These are phyloP conservation scores for Nothobranchius kuhntae DNA, from an alignment of 2,113 vertebrate species.

Conservation along the genomic window DNA sequence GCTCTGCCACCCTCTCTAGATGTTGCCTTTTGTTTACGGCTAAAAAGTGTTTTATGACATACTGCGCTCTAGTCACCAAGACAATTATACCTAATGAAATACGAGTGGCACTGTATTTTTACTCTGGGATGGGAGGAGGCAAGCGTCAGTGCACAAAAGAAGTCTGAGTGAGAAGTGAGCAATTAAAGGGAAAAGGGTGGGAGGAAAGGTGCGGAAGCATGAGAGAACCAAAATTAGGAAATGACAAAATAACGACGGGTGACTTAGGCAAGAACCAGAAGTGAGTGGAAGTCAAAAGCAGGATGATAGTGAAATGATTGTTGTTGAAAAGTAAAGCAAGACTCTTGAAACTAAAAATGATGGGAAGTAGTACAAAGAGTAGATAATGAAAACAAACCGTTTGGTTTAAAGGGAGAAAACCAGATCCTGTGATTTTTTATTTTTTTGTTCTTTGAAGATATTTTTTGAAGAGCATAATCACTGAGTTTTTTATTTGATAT, in stretches of 20 bases:
- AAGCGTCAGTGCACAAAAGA: not conserved
- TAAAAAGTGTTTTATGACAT: constrained; percentile 72
- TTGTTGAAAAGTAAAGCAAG: not conserved
- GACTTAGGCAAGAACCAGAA: constrained; percentile 11
- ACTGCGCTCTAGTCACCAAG: constrained; percentile 72
- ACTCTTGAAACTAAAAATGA: not conserved
- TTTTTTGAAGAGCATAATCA: too few species aligned
- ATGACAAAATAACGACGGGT: not conserved
- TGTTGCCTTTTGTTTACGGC: constrained; percentile 81
- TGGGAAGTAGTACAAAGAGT: too few species aligned
- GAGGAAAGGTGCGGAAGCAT: constrained; percentile 18
- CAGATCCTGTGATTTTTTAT: too few species aligned
- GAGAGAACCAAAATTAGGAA: constrained; percentile 27
- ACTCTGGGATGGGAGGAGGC: not conserved
- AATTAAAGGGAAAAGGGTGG: constrained; percentile 33
- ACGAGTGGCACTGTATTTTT: constrained; percentile 55
- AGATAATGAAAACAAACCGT: too few species aligned
- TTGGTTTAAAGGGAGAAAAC: too few species aligned
- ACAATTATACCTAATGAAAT: constrained; percentile 78
- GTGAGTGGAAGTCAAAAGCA: constrained; percentile 29
- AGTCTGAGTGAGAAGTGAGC: constrained; percentile 20
- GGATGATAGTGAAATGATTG: constrained; percentile 4
- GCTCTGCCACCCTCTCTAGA: constrained; percentile 72
- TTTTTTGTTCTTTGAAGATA: too few species aligned
- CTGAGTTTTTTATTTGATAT: too few species aligned